These are phyloP conservation scores for Peromyscus californicus DNA, from an alignment of 2,113 vertebrate genomes.

Conservation along the genomic window DNA sequence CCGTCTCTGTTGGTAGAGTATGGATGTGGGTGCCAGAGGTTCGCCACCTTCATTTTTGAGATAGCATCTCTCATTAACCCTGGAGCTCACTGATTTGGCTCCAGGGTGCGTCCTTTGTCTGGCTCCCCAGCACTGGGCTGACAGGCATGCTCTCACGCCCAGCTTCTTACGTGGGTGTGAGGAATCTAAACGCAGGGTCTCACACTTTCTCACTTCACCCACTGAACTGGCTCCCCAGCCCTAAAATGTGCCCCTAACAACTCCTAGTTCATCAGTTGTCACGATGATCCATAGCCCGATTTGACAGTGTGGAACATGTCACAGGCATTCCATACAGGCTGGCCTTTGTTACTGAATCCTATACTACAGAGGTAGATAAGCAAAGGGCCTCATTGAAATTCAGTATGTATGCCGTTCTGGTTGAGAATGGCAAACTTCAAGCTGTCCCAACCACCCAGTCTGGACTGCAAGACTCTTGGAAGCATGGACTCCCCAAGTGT, in stretches of 20 bases:
- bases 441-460: not conserved
- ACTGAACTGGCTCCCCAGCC: not conserved
- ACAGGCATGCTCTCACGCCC: not conserved
- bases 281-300: not conserved
- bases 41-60: not conserved
- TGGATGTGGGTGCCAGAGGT: not conserved
- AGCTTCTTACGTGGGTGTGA: not conserved
- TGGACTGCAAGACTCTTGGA: not conserved
- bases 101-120: no score
- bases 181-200: not conserved
- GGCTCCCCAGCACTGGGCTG: not conserved
- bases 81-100: not conserved
- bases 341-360: not conserved
- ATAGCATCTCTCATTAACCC: no score
- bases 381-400: not conserved
- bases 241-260: not conserved
- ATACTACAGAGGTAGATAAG: not conserved
- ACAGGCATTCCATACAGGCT: not conserved
- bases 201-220: not conserved
- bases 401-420: not conserved
- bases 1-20: no score
- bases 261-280: not conserved
- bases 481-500: not conserved
- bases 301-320: not conserved
- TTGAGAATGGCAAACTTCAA: not conserved